Conservation (phyloP, 2,113 vertebrate species). For the Notiomystis cincta region DNA sequence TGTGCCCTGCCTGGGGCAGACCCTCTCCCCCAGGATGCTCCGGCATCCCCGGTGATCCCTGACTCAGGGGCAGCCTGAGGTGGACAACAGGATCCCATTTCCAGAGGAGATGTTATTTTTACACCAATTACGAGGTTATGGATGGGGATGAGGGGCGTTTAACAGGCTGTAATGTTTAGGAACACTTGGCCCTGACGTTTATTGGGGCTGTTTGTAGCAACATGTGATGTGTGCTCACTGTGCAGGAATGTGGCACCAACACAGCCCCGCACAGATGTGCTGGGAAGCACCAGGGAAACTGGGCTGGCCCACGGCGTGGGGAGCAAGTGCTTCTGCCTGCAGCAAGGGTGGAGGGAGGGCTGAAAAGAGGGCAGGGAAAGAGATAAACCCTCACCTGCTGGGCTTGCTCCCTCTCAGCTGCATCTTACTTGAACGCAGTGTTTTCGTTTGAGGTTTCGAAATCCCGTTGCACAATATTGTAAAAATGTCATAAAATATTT, state of each 20-base stretch:
- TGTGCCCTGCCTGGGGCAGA: neutral
- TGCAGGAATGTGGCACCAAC: constrained; percentile 51
- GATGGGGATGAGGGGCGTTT: constrained; percentile 64
- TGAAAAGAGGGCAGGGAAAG: neutral
- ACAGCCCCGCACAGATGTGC: constrained; percentile 64
- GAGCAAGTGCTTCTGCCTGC: neutral
- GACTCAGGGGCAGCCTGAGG: neutral
- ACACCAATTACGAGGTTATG: constrained; percentile 28
- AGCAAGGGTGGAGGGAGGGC: neutral
- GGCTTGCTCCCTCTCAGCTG: neutral
- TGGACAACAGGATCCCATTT: neutral
- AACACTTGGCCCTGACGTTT: constrained; percentile 65
- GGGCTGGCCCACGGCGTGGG: neutral
- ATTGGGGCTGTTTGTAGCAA: constrained; percentile 73
- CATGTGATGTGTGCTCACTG: constrained; percentile 61
- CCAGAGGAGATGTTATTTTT: constrained; percentile 45
- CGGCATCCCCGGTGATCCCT: neutral
- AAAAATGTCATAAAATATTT: constrained; percentile 52
- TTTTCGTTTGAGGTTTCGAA: constrained; percentile 1
- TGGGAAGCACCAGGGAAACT: neutral
- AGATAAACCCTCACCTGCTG: constrained; percentile 13
- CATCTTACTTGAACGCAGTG: neutral
- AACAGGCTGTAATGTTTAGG: constrained; percentile 59
- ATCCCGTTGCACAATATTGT: constrained; percentile 33
- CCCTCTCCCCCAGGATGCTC: neutral